phyloP scores from a whole-genome alignment of 2,797 vertebrate species.

The Peromyscus attwateri region DNA sequence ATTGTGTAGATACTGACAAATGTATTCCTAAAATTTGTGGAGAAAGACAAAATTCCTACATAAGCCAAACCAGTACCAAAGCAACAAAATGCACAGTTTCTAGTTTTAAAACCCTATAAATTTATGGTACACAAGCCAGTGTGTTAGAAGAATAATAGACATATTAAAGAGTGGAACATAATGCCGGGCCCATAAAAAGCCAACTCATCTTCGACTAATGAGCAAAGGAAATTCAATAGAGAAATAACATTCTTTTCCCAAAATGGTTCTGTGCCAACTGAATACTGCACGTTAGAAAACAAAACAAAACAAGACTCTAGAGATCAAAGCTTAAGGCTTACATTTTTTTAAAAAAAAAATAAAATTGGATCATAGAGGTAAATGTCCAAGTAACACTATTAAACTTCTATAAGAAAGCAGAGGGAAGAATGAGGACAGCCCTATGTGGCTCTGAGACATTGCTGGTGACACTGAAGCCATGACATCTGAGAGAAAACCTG shows the following conservation, averaged over 20 bases:
- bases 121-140: background rate
- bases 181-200: background rate
- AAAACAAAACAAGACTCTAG: background rate
- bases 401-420: slow-evolving; percentile 29
- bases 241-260: background rate
- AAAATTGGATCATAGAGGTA: background rate
- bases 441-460: background rate
- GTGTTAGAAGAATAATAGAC: background rate
- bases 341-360: background rate
- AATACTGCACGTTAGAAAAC: background rate
- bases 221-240: background rate
- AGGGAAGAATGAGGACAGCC: background rate
- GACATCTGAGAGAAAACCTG: background rate
- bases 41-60: background rate
- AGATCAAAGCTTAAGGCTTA: no score
- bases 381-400: background rate
- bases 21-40: background rate
- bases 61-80: background rate
- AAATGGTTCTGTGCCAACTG: background rate
- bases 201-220: background rate
- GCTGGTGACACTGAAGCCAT: background rate
- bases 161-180: background rate
- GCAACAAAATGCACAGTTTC: background rate
- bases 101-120: background rate
- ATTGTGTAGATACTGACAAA: background rate